A percentile compares a stretch with the other conserved stretches of the same genome.
These are phyloP conservation scores for Apis laboriosa DNA, from an alignment of 1,140 invertebrate genomes.

Conservation along the genomic window DNA sequence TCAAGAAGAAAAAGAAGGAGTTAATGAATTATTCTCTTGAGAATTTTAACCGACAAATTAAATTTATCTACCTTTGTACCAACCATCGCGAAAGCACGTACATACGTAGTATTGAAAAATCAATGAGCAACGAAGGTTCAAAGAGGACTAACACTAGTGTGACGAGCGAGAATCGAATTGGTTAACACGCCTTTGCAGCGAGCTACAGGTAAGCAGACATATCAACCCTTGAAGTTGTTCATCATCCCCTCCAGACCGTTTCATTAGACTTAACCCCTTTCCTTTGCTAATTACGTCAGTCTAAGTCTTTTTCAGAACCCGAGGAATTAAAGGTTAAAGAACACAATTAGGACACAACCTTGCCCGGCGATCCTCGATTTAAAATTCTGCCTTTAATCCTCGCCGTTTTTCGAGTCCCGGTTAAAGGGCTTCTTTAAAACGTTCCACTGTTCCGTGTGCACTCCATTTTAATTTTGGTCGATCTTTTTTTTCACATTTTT, in stretches of 20 bases:
- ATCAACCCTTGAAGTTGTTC: conserved; percentile 31
- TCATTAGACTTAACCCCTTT: conserved; percentile 6
- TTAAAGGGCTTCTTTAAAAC: conserved; percentile 1
- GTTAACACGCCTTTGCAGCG: neutral
- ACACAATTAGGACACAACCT: conserved; percentile 1
- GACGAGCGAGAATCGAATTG: neutral
- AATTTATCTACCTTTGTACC: neutral
- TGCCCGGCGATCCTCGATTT: neutral
- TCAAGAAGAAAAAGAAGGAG: too few relatives aligned
- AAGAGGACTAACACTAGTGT: neutral
- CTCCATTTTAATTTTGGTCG: neutral
- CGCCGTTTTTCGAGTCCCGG: neutral
- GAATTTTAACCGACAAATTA: neutral
- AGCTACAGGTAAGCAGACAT: conserved; percentile 28
- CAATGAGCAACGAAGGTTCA: neutral
- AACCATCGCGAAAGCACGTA: neutral
- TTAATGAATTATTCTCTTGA: neutral
- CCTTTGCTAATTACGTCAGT: conserved; percentile 35
- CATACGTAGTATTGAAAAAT: conserved; percentile 35
- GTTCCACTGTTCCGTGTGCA: neutral
- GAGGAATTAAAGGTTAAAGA: conserved; percentile 26
- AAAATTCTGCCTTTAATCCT: neutral
- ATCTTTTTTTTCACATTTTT: too few relatives aligned
- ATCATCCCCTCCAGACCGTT: conserved; percentile 1
- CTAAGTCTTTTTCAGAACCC: neutral